These are phyloP conservation scores for Diprion similis DNA, from an alignment of 1,140 invertebrate species.

Conservation along the genomic window DNA sequence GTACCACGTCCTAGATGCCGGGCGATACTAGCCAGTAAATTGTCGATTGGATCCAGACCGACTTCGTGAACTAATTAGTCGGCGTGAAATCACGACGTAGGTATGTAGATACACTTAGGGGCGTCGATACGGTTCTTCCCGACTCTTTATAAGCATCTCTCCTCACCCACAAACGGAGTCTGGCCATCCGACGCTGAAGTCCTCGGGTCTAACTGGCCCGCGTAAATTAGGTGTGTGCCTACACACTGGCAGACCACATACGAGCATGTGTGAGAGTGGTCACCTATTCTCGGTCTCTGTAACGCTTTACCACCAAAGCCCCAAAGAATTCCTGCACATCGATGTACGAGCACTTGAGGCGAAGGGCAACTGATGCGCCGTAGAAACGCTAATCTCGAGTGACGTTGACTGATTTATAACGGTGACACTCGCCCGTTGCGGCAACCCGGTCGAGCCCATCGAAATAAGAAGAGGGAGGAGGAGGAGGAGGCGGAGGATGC, in stretches of 20 bases:
- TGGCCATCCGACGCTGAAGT: no score
- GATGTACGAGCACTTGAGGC: constrained; percentile 22
- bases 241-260: no score
- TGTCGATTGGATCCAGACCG: constrained; percentile 25
- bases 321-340: no score
- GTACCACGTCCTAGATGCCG: no score
- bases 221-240: no score
- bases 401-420: constrained; percentile 56
- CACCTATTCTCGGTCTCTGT: no score
- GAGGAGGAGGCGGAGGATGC: neutral
- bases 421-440: constrained; percentile 31
- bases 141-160: constrained; percentile 27
- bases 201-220: no score
- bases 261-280: no score
- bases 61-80: constrained; percentile 36
- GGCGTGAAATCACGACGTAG: constrained; percentile 41
- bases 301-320: no score
- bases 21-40: constrained; percentile 27
- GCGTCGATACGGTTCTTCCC: constrained; percentile 37
- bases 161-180: no score
- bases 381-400: constrained; percentile 45
- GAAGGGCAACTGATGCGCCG: constrained; percentile 18
- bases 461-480: no score
- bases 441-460: no score
- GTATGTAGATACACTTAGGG: constrained; percentile 26